Base-by-base conservation (phyloP, 2,888 invertebrate genomes). In the Panopea generosa region DNA sequence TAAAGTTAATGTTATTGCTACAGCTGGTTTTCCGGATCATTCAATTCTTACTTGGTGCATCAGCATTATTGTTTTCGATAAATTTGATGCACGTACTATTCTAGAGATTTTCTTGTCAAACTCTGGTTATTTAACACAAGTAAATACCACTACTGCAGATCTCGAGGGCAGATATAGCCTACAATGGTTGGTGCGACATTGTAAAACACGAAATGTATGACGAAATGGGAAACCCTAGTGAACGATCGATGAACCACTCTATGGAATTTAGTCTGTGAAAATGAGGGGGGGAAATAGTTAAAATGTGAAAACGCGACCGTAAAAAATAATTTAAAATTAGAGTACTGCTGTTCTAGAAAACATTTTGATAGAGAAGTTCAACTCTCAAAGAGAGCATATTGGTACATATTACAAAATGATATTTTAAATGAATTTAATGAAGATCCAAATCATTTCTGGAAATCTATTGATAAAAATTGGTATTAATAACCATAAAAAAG, bases 381-480 rank as follows among this genome's bases (percentile, higher is more conserved):
- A 20, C 16, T n/a, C 26, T 9, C 26, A 3, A 60, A 62, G 22
- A 2, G 62, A 9, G 18, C 1, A 18, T n/a, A 59, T 60, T 68
- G 68, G 68, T 68, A 45, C 33, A 16, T 4, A 33, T 27, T 38
- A 24, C 49, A 68, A 18, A 7, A 53, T 16, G 63, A 71, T n/a
- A 24, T 66, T 20, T 65, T 59, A 52, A 18, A 27, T 29, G 57
- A 59, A 7, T 52, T 24, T 29, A 20, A 45, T 3, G 27, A 24
- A 40, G 49, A 55, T 38, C 66, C 38, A 26, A 53, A 53, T 40
- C n/a, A 55, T 18, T 66, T 65, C 40, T 71, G 71, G 71, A 62
- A 57, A 24, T 52, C 57, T 26, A 71, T 71, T 18, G 72, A 66
- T n/a, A 1, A 66, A 66, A 66, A 56, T 72, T 24, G 72, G 66